These are phyloP conservation scores for Xylota segnis DNA, from an alignment of 2,888 invertebrate species.

Conservation along the genomic window DNA sequence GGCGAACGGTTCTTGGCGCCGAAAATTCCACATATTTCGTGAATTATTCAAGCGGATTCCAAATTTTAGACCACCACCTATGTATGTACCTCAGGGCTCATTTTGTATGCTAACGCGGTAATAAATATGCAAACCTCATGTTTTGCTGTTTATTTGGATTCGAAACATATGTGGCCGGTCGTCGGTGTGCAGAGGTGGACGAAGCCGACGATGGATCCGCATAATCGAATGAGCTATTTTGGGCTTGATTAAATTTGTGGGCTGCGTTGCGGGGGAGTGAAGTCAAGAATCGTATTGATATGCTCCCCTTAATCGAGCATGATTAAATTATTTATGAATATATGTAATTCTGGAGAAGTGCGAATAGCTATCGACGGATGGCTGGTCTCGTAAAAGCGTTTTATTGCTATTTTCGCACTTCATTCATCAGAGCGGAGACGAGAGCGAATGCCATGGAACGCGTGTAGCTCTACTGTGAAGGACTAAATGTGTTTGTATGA, in stretches of 20 bases:
- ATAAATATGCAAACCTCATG: constrained; percentile 77
- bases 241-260: constrained; percentile 70
- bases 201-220: constrained; percentile 31
- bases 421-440: constrained; percentile 48
- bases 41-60: constrained; percentile 73
- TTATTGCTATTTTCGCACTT: constrained; percentile 70
- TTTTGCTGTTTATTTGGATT: constrained; percentile 72
- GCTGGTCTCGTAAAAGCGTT: constrained; percentile 53
- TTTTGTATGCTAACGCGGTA: constrained; percentile 75
- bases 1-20: constrained; percentile 57
- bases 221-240: constrained; percentile 70
- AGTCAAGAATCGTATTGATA: constrained; percentile 45
- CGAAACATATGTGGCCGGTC: constrained; percentile 58
- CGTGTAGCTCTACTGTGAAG: not conserved
- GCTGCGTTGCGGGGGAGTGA: not conserved
- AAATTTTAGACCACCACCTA: constrained; percentile 73
- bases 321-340: constrained; percentile 73
- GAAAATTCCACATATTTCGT: constrained; percentile 73
- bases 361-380: constrained; percentile 55
- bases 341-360: constrained; percentile 49
- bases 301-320: constrained; percentile 26
- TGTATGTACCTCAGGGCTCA: constrained; percentile 65
- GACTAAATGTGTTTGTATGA: not conserved
- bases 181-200: constrained; percentile 4
- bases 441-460: constrained; percentile 4